Conservation (phyloP, 2,113 vertebrate species). For the Larimichthys polyactis region DNA sequence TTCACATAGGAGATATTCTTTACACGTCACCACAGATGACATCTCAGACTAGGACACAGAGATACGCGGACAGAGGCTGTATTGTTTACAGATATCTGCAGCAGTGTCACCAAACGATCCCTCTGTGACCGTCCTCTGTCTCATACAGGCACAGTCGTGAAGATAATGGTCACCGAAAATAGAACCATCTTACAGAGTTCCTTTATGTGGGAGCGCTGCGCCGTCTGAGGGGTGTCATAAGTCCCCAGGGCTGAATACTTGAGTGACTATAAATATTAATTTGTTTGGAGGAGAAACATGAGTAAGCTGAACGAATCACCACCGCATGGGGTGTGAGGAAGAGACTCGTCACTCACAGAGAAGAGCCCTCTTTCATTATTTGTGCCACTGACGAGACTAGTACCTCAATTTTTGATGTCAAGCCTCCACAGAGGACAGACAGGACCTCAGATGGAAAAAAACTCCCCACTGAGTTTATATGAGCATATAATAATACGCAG, state of each 20-base stretch:
- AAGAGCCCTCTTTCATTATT: constrained; percentile 59
- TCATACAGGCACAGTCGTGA: constrained; percentile 59
- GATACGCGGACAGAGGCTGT: constrained; percentile 58
- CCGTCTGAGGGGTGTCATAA: constrained; percentile 32
- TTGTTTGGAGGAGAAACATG: constrained; percentile 70
- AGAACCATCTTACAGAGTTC: constrained; percentile 63
- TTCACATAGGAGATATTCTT: constrained; percentile 19
- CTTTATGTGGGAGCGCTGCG: constrained; percentile 57
- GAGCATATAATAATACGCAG: constrained; percentile 18
- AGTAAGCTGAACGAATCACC: constrained; percentile 72
- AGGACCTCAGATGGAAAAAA: constrained; percentile 29
- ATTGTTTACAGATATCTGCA: constrained; percentile 67
- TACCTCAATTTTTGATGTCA: constrained; percentile 48
- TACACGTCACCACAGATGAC: constrained; percentile 7
- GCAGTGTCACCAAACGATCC: constrained; percentile 58
- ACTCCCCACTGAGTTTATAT: constrained; percentile 33
- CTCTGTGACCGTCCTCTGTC: constrained; percentile 60
- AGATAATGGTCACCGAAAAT: constrained; percentile 75
- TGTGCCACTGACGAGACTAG: constrained; percentile 25
- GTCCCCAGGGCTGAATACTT: constrained; percentile 52
- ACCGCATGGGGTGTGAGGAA: constrained; percentile 68
- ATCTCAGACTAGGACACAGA: constrained; percentile 24
- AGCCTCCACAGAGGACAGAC: constrained; percentile 1
- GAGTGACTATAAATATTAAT: constrained; percentile 75
- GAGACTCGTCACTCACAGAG: constrained; percentile 56